Base-by-base conservation (phyloP, 2,113 vertebrate genomes). In the Thymallus thymallus region DNA sequence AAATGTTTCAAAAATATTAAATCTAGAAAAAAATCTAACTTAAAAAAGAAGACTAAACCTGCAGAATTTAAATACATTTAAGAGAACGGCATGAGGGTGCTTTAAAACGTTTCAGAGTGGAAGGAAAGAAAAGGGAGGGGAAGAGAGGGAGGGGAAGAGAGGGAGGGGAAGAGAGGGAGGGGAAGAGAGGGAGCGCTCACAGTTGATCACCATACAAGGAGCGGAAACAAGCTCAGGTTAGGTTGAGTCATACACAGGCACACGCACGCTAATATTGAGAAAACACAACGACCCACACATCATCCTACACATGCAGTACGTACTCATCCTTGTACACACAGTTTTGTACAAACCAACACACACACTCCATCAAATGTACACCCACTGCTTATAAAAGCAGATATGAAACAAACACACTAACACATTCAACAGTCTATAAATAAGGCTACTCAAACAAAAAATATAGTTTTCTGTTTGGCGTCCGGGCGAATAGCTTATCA, bases 141-240 rank as follows among this genome's bases (percentile, higher is more conserved):
- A 84, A 64, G 84, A 7, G 16, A 67, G 79, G 64, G 55, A 69
- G 65, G 51, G 56, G 68, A 60, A 58, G 23, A 73, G 66, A 35
- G 30, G 75, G 69, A 76, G 69, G 70, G 68, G 9, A 22, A 75
- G 73, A 72, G 30, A 68, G 71, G 80, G 76, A 60, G 23, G 20
- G 26, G 77, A 69, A 22, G 72, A 73, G 32, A 69, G 69, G 79
- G 77, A 61, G 30, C 18, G 18, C 48, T 2, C 73, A 87, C 84
- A 78, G 84, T 82, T 61, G 6, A 87, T 89, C 84, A 78, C 93
- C 92, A 92, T 93, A 94, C 87, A 94, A 91, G 93, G 93, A 93
- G 88, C 82, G 92, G 91, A 94, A 93, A 94, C 78, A 85, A 74
- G 73, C 41, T 56, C 84, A 66, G 67, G 63, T 48, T 46, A 87